phyloP scores from a whole-genome alignment of 2,113 vertebrate species.

The Petaurus breviceps region DNA sequence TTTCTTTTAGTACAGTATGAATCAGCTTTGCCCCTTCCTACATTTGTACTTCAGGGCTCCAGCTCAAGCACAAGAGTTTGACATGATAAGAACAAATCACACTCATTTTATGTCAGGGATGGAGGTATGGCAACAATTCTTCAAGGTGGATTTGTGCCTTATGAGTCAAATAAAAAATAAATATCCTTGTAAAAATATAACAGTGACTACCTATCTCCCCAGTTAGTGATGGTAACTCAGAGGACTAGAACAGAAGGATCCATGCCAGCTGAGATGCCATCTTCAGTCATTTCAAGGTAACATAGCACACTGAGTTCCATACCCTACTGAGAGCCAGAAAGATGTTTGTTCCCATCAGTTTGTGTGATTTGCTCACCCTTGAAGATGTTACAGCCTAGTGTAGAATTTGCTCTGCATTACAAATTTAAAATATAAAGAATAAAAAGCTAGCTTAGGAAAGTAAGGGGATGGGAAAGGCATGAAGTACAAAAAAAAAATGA shows the following conservation, averaged over 20 bases:
- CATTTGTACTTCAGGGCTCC: background rate
- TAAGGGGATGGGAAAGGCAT: background rate
- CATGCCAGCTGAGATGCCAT: background rate
- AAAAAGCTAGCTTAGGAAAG: background rate
- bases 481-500: conserved; percentile 3
- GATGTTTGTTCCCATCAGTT: fast-evolving
- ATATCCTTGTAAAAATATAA: background rate
- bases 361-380: background rate
- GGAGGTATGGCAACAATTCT: background rate
- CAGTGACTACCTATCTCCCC: fast-evolving
- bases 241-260: background rate
- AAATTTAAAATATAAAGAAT: background rate
- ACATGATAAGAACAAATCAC: background rate
- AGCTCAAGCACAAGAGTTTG: background rate
- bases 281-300: background rate
- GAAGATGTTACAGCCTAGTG: background rate
- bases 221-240: background rate
- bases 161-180: background rate
- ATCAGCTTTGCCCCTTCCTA: background rate
- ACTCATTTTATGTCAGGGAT: background rate
- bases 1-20: no score
- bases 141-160: background rate
- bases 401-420: background rate
- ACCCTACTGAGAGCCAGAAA: conserved; percentile 4
- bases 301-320: background rate